Evolutionary conservation across 2,113 vertebrate genomes (phyloP), one percentile per base, ranked within the genome.

Genomic region (Chionodraco myersi): DNA sequence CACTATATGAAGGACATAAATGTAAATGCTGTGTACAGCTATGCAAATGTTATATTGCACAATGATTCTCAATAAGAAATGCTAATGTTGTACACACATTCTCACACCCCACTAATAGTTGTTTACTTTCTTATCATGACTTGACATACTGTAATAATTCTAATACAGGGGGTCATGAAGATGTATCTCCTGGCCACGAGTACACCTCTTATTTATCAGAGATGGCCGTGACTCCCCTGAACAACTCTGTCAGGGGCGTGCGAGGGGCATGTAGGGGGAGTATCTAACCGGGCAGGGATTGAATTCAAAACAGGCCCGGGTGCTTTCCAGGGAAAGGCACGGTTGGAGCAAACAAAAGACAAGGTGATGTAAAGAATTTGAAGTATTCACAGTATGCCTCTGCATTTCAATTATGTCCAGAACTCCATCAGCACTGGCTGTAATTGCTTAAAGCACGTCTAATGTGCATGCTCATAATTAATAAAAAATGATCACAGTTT

Each of bases 401-500:
- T 36, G 90, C 83, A 86, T 94, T 95, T 92, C 94, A 96, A 96
- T 96, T 88, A 95, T 92, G 92, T 90, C 49, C 79, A 86, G 88
- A 90, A 91, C 92, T 92, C 87, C 94, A 88, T 95, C 94, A 94
- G 94, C 94, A 95, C 83, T 91, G 92, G 92, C 91, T 90, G 89
- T 95, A 95, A 96, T 95, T 94, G 92, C 93, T 95, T 93, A 95
- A 94, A 94, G 94, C 89, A 90, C 92, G 93, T 95, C 93, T 95
- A 94, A 95, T 94, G 92, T 94, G 91, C 93, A 92, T 94, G 94
- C 30, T 96, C 93, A 95, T 96, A 94, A 96, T 96, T 95, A 94
- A 96, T 96, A 96, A 93, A 95, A 88, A 95, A 93, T 93, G 90
- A 95, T 96, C 95, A 95, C 91, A 95, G 93, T 93, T 96, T 95